These are phyloP conservation scores for Hippopotamyrus pictus DNA, from an alignment of 2,797 vertebrate genomes.

Conservation along the genomic window DNA sequence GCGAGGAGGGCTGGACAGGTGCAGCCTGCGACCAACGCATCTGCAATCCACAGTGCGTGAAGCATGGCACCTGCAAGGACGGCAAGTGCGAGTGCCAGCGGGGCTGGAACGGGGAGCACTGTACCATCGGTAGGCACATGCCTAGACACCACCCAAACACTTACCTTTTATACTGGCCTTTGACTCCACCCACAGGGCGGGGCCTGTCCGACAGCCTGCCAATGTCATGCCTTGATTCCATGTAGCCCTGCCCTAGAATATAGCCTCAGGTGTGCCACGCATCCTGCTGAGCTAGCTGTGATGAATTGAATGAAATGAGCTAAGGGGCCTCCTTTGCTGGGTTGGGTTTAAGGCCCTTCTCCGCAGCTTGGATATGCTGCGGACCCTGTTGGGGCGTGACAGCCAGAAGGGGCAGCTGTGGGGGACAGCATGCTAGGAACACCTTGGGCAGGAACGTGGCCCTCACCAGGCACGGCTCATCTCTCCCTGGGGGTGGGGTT, in stretches of 20 bases:
- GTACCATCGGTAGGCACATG: slow-evolving; percentile 96
- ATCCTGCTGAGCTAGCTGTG: neutral
- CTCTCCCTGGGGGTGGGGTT: neutral
- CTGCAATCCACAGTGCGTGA: slow-evolving; percentile 93
- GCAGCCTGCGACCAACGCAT: slow-evolving; percentile 91
- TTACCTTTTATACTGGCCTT: slow-evolving; percentile 43
- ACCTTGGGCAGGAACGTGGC: neutral
- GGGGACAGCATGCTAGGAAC: neutral
- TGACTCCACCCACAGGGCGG: neutral
- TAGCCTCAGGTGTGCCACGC: neutral
- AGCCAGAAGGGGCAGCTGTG: neutral
- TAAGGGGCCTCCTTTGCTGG: neutral
- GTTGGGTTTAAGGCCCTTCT: neutral
- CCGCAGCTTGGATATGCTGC: neutral
- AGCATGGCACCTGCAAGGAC: slow-evolving; percentile 98
- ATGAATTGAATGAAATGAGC: neutral
- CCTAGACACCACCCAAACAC: slow-evolving; percentile 72
- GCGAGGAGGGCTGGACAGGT: slow-evolving; percentile 97
- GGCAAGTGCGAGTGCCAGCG: slow-evolving; percentile 99
- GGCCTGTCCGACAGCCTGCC: neutral
- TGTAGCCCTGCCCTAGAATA: neutral
- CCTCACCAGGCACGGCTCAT: neutral
- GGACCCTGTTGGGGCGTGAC: neutral
- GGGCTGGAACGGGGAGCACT: slow-evolving; percentile 99
- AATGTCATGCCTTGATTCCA: neutral